Evolutionary conservation across 1,140 invertebrate species (phyloP).

Genomic region (Rhagoletis zephyria): DNA sequence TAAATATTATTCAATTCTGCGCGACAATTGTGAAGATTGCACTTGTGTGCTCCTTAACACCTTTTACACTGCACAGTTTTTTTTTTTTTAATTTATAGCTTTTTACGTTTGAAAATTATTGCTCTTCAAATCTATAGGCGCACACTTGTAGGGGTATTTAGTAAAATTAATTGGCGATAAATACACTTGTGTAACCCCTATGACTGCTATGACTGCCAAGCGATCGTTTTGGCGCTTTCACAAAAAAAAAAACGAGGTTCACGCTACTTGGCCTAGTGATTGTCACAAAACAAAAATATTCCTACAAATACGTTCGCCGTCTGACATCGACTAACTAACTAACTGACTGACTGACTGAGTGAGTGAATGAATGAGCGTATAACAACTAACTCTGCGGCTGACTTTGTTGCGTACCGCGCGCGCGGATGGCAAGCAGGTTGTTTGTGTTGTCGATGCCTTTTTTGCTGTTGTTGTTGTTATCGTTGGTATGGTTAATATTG

Average conservation of each 20-base stretch:
- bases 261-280: neutral
- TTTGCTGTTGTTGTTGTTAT: constrained; percentile 17
- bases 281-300: neutral
- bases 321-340: constrained; percentile 21
- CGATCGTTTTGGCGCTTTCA: neutral
- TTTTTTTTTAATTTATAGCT: neutral
- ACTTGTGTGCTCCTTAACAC: neutral
- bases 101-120: constrained; percentile 1
- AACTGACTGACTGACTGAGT: neutral
- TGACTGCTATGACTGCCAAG: neutral
- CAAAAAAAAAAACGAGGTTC: neutral
- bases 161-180: neutral
- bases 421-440: constrained; percentile 24
- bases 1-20: constrained; percentile 55
- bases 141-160: neutral
- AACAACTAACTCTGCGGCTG: neutral
- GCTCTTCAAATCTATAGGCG: neutral
- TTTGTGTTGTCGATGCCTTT: neutral
- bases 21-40: neutral
- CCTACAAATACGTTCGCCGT: neutral
- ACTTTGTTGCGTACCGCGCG: constrained; percentile 39
- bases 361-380: neutral
- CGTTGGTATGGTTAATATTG: neutral
- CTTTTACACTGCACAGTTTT: constrained; percentile 8
- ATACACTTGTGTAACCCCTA: neutral